Base-by-base conservation (phyloP, 2,797 vertebrate genomes). In the Ambastaia sidthimunki region DNA sequence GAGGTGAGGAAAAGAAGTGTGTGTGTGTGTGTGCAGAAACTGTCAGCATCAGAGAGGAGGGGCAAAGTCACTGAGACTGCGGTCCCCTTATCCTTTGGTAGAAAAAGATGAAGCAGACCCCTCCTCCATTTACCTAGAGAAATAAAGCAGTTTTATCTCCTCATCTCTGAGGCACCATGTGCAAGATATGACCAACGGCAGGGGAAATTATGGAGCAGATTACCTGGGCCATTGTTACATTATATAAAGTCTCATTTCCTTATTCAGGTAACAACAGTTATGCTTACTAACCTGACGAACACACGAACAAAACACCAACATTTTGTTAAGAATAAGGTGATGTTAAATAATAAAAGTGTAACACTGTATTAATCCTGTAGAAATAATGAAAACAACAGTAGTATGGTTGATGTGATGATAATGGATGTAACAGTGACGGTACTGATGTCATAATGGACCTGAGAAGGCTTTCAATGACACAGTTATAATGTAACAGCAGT, bases 91-190 rank as follows among this genome's bases (percentile, higher is more conserved):
- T 23, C 54, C n/a, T 67, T 67, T 67, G n/a, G 48, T 67, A 13
- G 15, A 55, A 28, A 9, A 23, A 25, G 68, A 78, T 41, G 76
- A 78, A 62, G 55, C 50, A 28, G 54, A 68, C 47, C 52, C 66
- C 55, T 78, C 21, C 67, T 59, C 57, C 69, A 68, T 73, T 80
- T 68, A 74, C 66, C 48, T 59, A 71, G 50, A 54, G 71, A 78
- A 78, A 74, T 76, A 70, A 78, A 68, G 28, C 44, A 37, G 79
- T 71, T 83, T 80, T 83, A 83, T 78, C 74, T 76, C 50, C 16
- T 76, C 28, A 68, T 83, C 81, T 80, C 77, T 62, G 54, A 63
- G 68, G 80, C 67, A 70, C 74, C 23, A 75, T 44, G 71, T 57
- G 52, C 59, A 75, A 82, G 65, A 74, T 76, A 67, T 50, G 62